A percentile compares a stretch with the other conserved stretches of the same genome.
Conservation (phyloP, 1,140 invertebrate species). For the Polypedilum vanderplanki region DNA sequence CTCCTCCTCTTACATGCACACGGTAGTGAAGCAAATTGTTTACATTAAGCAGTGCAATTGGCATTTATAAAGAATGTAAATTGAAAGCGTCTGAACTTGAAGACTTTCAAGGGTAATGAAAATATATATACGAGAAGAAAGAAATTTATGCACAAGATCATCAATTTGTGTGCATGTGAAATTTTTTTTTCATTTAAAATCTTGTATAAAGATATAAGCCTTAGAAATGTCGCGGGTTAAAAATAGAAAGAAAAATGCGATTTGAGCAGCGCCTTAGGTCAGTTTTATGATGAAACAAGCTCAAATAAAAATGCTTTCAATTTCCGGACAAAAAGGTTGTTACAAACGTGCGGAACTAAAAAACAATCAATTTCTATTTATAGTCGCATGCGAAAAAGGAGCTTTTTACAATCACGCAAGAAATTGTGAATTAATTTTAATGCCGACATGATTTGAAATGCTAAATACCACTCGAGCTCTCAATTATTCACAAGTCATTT, state of each 20-base stretch:
- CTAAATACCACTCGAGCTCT: not conserved
- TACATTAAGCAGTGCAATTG: not conserved
- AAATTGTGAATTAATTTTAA: not conserved
- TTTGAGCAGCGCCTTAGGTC: no score
- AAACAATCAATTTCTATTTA: no score
- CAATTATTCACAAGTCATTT: not conserved
- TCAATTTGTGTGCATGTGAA: not conserved
- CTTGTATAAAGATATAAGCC: not conserved
- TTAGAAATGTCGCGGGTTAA: constrained; percentile 10
- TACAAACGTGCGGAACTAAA: not conserved
- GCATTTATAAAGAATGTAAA: not conserved
- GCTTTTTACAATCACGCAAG: not conserved
- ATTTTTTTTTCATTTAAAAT: not conserved
- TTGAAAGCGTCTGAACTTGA: constrained; percentile 10
- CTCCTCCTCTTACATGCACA: not conserved
- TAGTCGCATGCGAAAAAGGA: no score
- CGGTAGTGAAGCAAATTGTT: constrained; percentile 10
- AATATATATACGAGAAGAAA: not conserved
- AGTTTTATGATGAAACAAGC: no score
- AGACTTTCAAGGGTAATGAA: constrained; percentile 12
- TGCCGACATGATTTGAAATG: not conserved
- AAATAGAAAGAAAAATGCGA: not conserved
- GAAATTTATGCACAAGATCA: not conserved
- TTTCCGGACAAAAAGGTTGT: not conserved
- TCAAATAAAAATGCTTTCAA: not conserved